Evolutionary conservation across 2,888 invertebrate genomes (phyloP), one percentile per base, ranked within the genome.

Genomic region (Synanthedon formicaeformis): DNA sequence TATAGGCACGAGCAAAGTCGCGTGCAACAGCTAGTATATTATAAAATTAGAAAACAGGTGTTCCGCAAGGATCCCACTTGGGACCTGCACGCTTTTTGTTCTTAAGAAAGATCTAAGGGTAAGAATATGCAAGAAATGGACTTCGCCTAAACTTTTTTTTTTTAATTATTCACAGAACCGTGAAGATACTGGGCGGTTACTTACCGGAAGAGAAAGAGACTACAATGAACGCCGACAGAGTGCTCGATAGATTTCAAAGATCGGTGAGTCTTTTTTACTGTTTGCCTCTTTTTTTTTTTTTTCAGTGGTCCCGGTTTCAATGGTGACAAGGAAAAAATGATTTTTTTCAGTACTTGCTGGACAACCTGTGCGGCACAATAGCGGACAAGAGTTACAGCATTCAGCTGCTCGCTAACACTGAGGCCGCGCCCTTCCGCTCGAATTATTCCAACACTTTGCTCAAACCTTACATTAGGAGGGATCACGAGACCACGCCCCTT

Each of bases 391-490:
- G 63, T 57, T 82, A 81, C 64, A 83, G 89, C 51, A 81, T 88
- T 0, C 66, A 89, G 51, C 71, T 92, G 13, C 81, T 90, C 23
- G 89, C 91, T 1, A 73, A 74, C 55, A 75, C 78, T 27, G 88
- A 89, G 57, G 80, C 89, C 18, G 76, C 88, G 49, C 70, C 89
- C 12, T 91, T 93, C 66, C 88, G 92, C 54, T 94, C 94, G 40
- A 90, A 92, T 0, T 91, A 92, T 69, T 92, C 93, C 4, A 91
- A 91, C 58, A 90, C 93, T 52, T 77, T 91, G 53, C 88, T 97
- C 54, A 94, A 94, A 76, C 96, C 97, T 0, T 96, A 92, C 76
- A 96, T 97, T 59, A 89, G 93, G 58, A 86, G 94, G 61, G 95
- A 96, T 70, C 71, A 75, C 6, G 84, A 88, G 56, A 89, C 90